Evolutionary conservation across 2,113 vertebrate genomes (phyloP).

Genomic region (Nannospalax galili): DNA sequence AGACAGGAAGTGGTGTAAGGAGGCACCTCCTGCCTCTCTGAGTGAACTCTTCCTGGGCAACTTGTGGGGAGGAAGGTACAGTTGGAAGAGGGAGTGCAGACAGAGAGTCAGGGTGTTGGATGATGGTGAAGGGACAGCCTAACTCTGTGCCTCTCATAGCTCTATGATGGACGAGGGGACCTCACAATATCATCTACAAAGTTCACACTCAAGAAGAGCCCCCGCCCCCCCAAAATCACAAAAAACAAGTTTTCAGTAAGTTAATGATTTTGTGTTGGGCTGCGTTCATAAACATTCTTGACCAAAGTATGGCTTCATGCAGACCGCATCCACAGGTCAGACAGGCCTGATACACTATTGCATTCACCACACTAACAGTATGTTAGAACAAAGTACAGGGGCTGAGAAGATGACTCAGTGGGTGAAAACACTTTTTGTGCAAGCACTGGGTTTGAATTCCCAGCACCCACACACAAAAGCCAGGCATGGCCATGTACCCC

Average conservation of each 20-base stretch:
- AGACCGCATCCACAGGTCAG: background rate
- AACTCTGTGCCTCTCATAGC: background rate
- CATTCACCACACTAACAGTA: background rate
- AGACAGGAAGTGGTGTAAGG: slow-evolving; percentile 22
- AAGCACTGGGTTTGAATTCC: background rate
- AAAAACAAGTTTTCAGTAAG: background rate
- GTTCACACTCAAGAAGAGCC: background rate
- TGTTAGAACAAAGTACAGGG: background rate
- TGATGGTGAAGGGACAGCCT: background rate
- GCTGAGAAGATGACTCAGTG: background rate
- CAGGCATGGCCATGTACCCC: background rate
- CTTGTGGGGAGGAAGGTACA: background rate
- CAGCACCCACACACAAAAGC: background rate
- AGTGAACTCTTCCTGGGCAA: slow-evolving; percentile 33
- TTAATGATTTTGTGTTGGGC: background rate
- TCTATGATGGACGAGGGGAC: background rate
- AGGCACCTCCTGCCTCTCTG: background rate
- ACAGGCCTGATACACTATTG: background rate
- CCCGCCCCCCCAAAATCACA: background rate
- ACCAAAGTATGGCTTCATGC: too few relatives aligned
- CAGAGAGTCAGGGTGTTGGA: background rate
- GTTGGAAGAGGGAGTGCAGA: accelerated
- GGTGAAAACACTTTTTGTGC: background rate
- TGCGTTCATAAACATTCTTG: background rate
- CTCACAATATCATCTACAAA: background rate